phyloP scores from a whole-genome alignment of 2,888 invertebrate species.

The Chromoteleia sp. region DNA sequence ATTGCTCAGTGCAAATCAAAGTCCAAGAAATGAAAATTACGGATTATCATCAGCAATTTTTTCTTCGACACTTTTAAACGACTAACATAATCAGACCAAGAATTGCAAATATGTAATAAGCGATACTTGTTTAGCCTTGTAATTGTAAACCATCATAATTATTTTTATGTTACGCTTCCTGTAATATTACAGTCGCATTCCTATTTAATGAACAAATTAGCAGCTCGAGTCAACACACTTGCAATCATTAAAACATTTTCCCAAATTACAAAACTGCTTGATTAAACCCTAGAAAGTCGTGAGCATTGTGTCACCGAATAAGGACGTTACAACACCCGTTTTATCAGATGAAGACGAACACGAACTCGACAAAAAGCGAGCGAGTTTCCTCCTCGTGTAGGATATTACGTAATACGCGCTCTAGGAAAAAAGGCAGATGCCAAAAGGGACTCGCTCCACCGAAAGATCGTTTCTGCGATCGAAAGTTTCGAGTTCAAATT shows the following conservation, averaged over 20 bases:
- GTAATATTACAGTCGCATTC: slow-evolving; percentile 1
- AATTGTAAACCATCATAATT: slow-evolving; percentile 9
- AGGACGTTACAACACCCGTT: slow-evolving; percentile 46
- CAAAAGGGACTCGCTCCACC: slow-evolving; percentile 16
- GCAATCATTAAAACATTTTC: slow-evolving; percentile 25
- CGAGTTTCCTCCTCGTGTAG: slow-evolving; percentile 21
- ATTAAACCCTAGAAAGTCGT: slow-evolving; percentile 56
- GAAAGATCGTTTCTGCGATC: slow-evolving; percentile 34
- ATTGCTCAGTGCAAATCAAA: no score
- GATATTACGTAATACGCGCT: slow-evolving; percentile 30
- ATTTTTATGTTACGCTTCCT: neutral
- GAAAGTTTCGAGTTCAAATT: slow-evolving; percentile 58
- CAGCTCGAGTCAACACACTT: slow-evolving; percentile 3
- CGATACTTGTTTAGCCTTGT: neutral
- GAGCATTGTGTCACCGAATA: slow-evolving; percentile 55
- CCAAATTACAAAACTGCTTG: slow-evolving; percentile 52
- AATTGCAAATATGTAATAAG: neutral
- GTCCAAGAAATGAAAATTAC: no score
- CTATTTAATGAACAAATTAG: slow-evolving; percentile 3
- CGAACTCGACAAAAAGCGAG: slow-evolving; percentile 31
- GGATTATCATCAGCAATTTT: no score
- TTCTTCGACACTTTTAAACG: no score
- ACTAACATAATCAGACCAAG: no score
- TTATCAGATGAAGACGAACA: slow-evolving; percentile 58
- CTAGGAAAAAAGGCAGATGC: neutral